Conservation (phyloP, 2,113 vertebrate genomes). For the Gallinago paraguaiae region DNA sequence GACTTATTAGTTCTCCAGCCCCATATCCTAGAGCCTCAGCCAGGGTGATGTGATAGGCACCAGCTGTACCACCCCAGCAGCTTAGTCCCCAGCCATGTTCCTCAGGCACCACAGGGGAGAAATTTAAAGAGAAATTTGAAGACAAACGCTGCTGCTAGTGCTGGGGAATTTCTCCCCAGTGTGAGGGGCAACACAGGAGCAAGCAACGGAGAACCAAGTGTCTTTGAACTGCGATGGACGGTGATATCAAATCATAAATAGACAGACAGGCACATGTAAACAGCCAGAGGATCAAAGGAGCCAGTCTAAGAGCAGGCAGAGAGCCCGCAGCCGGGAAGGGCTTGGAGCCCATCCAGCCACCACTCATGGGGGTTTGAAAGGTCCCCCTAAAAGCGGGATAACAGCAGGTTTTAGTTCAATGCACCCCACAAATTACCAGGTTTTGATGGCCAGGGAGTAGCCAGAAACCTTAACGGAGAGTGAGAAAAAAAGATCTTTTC, state of each 20-base stretch:
- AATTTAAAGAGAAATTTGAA: not conserved
- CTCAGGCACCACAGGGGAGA: not conserved
- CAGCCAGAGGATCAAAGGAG: not conserved
- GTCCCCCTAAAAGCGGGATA: not conserved
- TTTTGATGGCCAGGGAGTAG: not conserved
- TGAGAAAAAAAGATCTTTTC: not conserved
- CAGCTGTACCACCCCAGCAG: not conserved
- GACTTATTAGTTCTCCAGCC: not conserved
- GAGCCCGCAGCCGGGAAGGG: not conserved
- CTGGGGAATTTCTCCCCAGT: not conserved
- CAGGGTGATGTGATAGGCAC: not conserved
- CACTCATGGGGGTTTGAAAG: fast-evolving
- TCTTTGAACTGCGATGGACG: not conserved
- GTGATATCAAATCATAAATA: not conserved
- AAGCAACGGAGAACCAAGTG: not conserved
- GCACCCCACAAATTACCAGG: not conserved
- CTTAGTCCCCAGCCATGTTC: not conserved
- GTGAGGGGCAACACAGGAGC: not conserved
- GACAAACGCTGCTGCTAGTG: not conserved
- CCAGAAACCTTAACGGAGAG: not conserved
- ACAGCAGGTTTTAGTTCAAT: not conserved
- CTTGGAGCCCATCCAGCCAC: not conserved
- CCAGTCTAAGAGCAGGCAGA: not conserved
- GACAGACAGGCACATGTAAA: not conserved
- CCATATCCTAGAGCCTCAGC: not conserved